phyloP scores from a whole-genome alignment of 2,888 invertebrate species.

The Amiota communis region DNA sequence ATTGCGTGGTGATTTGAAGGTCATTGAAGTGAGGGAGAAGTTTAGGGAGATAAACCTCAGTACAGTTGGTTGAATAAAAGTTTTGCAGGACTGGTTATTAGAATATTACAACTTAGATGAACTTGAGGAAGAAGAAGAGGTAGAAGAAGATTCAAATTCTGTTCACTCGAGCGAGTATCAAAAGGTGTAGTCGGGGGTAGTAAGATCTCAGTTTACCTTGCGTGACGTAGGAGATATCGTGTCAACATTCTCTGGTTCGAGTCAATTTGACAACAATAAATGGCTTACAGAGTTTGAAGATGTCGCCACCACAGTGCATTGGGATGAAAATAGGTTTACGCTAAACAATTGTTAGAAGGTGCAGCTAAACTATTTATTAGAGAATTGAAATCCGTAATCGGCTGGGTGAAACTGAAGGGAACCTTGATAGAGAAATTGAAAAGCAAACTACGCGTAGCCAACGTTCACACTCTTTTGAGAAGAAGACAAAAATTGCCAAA shows the following conservation, averaged over 20 bases:
- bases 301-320: conserved; percentile 5
- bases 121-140: background rate
- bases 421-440: conserved; percentile 27
- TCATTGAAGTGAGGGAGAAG: no score
- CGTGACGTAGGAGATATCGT: conserved; percentile 15
- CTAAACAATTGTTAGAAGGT: conserved; percentile 22
- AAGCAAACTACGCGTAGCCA: conserved; percentile 4
- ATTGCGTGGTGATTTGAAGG: no score
- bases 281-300: conserved; percentile 26
- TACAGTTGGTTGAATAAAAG: background rate
- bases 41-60: background rate
- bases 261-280: background rate
- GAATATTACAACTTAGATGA: background rate
- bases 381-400: background rate
- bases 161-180: background rate
- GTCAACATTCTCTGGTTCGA: conserved; percentile 2
- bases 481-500: background rate
- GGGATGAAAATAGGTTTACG: conserved; percentile 27
- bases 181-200: background rate
- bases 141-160: background rate
- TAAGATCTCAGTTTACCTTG: background rate
- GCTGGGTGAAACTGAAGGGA: conserved; percentile 17
- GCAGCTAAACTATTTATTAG: conserved; percentile 25
- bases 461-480: conserved; percentile 24
- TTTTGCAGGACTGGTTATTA: background rate